Conservation (phyloP, 2,888 invertebrate genomes). For the Euplexia lucipara region DNA sequence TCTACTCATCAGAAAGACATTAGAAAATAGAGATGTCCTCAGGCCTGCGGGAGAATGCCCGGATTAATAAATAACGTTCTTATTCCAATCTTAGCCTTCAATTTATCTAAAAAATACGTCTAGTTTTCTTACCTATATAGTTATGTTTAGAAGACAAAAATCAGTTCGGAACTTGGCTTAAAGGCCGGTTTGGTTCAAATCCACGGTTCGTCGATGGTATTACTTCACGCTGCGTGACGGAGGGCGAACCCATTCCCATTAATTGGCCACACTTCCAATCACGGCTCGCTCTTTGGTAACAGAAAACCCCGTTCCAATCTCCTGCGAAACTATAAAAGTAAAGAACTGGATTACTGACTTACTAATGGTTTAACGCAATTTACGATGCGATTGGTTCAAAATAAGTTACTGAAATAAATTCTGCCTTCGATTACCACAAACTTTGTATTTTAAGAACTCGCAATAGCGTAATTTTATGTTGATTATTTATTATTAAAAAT, state of each 20-base stretch:
- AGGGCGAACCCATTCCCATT: conserved; percentile 46
- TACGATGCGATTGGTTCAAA: not conserved
- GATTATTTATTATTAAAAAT: too few relatives aligned
- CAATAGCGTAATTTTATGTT: not conserved
- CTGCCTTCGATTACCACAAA: not conserved
- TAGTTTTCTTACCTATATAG: too few relatives aligned
- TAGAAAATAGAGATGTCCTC: not conserved
- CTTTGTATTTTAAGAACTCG: not conserved
- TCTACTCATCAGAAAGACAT: not conserved
- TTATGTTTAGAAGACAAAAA: not conserved
- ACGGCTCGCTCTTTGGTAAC: conserved; percentile 28
- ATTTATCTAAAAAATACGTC: too few relatives aligned
- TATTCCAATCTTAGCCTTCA: too few relatives aligned
- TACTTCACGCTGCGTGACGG: conserved; percentile 35
- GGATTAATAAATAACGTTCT: too few relatives aligned
- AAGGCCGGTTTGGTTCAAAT: conserved; percentile 5
- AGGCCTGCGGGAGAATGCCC: too few relatives aligned
- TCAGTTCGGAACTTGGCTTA: not conserved
- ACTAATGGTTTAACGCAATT: conserved; percentile 5
- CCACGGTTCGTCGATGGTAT: conserved; percentile 31
- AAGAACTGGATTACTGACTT: conserved; percentile 9
- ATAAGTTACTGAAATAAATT: conserved; percentile 5
- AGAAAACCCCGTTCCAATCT: conserved; percentile 51
- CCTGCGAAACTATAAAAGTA: conserved; percentile 38
- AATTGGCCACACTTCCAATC: conserved; percentile 50